These are phyloP conservation scores for Hipparchia semele DNA, from an alignment of 2,888 invertebrate genomes.

Conservation along the genomic window DNA sequence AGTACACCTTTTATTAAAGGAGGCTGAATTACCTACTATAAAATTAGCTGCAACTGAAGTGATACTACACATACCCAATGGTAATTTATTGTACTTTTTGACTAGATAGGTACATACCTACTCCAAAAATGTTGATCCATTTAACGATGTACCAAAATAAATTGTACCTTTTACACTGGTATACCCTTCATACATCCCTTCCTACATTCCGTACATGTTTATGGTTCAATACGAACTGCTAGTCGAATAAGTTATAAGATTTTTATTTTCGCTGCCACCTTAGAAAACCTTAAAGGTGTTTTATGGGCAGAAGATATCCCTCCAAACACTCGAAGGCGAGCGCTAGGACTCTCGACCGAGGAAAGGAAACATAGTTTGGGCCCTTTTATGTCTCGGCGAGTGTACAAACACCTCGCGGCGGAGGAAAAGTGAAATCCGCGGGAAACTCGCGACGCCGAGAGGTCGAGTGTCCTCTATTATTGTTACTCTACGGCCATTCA, in stretches of 20 bases:
- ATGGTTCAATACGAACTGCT: not conserved
- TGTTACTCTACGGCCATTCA: constrained; percentile 42
- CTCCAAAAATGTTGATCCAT: too few species aligned
- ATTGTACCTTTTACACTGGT: too few species aligned
- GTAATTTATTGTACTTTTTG: too few species aligned
- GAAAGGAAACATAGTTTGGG: constrained; percentile 38
- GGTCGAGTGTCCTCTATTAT: constrained; percentile 79
- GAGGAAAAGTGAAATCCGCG: constrained; percentile 56
- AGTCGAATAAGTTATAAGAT: constrained; percentile 1
- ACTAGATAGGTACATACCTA: too few species aligned
- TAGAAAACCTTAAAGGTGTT: not conserved
- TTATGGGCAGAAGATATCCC: constrained; percentile 16
- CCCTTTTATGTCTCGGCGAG: constrained; percentile 38
- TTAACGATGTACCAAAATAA: too few species aligned
- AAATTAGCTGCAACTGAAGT: too few species aligned
- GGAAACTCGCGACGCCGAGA: constrained; percentile 64
- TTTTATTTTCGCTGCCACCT: constrained; percentile 10
- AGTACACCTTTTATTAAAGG: too few species aligned
- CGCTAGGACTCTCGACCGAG: constrained; percentile 25
- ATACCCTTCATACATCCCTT: too few species aligned
- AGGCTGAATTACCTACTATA: too few species aligned
- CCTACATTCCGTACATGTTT: not conserved
- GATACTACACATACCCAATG: too few species aligned
- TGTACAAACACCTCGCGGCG: constrained; percentile 39
- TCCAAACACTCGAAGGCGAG: constrained; percentile 27